These are phyloP conservation scores for Streptopelia turtur DNA, from an alignment of 2,797 vertebrate species.

Conservation along the genomic window DNA sequence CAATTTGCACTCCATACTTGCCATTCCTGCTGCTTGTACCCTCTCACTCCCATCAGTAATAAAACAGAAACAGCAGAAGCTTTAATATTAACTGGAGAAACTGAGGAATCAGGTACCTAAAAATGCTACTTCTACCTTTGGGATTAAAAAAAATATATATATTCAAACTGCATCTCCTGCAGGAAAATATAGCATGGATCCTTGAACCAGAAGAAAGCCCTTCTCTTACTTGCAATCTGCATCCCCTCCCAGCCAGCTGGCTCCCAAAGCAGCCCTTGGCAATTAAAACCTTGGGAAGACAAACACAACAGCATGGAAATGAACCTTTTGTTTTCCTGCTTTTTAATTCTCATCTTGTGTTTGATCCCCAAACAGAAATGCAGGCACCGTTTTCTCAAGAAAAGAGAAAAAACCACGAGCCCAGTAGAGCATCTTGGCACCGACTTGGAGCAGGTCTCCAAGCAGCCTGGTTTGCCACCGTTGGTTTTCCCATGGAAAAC, in stretches of 20 bases:
- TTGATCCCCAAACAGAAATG: neutral
- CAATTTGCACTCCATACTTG: neutral
- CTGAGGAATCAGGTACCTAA: neutral
- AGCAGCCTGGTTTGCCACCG: neutral
- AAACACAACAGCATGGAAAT: conserved; percentile 41
- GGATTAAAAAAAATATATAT: too few species aligned
- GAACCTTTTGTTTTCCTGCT: conserved; percentile 9
- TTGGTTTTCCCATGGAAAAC: neutral
- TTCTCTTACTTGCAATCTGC: neutral
- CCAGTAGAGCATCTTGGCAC: neutral
- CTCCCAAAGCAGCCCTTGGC: neutral
- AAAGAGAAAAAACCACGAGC: neutral
- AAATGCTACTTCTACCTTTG: neutral
- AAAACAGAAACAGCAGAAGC: neutral
- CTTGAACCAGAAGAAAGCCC: neutral
- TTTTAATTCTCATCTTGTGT: conserved; percentile 25
- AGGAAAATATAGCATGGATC: neutral
- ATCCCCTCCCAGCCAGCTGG: conserved; percentile 43
- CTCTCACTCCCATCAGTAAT: neutral
- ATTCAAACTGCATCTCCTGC: neutral
- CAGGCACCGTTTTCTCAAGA: neutral
- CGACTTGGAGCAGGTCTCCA: neutral
- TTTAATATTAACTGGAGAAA: neutral
- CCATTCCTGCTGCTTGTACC: neutral
- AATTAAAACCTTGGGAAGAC: conserved; percentile 54